A percentile compares a stretch with the other conserved stretches of the same genome.
phyloP scores from a whole-genome alignment of 1,140 invertebrate genomes.

The Lordiphosa mommai region DNA sequence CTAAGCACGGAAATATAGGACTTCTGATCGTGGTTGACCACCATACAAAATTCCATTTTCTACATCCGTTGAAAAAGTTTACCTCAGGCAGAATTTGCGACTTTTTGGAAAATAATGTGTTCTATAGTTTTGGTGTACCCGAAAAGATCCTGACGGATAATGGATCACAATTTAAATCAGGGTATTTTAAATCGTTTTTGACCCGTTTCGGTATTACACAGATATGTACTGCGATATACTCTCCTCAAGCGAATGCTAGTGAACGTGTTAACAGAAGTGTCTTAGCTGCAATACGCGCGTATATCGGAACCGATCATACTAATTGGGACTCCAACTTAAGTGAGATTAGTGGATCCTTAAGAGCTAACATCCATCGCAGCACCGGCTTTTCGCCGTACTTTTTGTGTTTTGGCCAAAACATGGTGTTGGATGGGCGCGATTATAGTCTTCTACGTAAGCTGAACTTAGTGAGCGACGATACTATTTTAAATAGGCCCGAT shows the following conservation, averaged over 20 bases:
- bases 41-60: background rate
- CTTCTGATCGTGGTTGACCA: too few species aligned
- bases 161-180: background rate
- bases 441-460: too few species aligned
- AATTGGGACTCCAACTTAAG: background rate
- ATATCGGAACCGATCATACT: background rate
- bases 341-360: background rate
- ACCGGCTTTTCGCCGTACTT: background rate
- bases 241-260: background rate
- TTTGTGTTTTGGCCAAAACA: background rate
- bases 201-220: background rate
- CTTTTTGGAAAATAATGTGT: background rate
- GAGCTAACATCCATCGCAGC: background rate
- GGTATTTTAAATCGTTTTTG: background rate
- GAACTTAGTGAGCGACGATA: too few species aligned
- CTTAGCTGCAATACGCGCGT: constrained; percentile 1
- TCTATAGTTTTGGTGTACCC: background rate
- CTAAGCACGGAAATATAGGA: background rate
- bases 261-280: background rate
- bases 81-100: background rate
- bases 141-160: background rate
- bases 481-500: too few species aligned
- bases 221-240: background rate
- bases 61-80: background rate
- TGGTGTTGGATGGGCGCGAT: background rate